These are phyloP conservation scores for Corvus moneduloides DNA, from an alignment of 2,113 vertebrate genomes.

Conservation along the genomic window DNA sequence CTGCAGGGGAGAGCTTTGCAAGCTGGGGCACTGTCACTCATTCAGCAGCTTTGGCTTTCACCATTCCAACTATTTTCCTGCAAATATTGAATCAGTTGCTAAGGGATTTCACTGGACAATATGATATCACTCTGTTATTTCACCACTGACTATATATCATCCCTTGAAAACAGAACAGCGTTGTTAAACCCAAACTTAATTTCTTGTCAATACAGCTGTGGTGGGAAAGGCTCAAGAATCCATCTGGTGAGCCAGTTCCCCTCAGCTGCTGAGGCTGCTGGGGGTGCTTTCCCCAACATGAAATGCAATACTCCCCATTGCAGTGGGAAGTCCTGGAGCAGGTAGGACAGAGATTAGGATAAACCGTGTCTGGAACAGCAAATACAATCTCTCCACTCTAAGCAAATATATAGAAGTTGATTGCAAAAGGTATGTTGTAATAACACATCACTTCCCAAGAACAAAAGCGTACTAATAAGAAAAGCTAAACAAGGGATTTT, in stretches of 20 bases:
- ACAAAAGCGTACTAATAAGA: not conserved
- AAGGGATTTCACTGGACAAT: constrained; percentile 46
- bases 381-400: not conserved
- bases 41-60: not conserved
- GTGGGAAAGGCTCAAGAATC: constrained; percentile 23
- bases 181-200: constrained; percentile 4
- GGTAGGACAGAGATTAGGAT: not conserved
- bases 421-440: not conserved
- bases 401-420: not conserved
- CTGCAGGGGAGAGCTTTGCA: not conserved
- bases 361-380: not conserved
- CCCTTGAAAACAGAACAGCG: not conserved
- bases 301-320: not conserved
- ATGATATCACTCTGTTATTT: constrained; percentile 50
- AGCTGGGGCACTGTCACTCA: not conserved
- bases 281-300: not conserved
- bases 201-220: constrained; percentile 46
- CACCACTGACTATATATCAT: constrained; percentile 15
- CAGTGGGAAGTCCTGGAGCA: not conserved
- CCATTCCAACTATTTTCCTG: not conserved
- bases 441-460: not conserved
- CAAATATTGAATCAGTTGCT: constrained; percentile 61
- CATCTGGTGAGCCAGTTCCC: not conserved
- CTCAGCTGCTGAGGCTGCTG: not conserved
- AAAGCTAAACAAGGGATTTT: not conserved